A percentile compares a stretch with the other conserved stretches of the same genome.
Conservation (phyloP, 2,113 vertebrate species). For the Micronycteris hirsuta region DNA sequence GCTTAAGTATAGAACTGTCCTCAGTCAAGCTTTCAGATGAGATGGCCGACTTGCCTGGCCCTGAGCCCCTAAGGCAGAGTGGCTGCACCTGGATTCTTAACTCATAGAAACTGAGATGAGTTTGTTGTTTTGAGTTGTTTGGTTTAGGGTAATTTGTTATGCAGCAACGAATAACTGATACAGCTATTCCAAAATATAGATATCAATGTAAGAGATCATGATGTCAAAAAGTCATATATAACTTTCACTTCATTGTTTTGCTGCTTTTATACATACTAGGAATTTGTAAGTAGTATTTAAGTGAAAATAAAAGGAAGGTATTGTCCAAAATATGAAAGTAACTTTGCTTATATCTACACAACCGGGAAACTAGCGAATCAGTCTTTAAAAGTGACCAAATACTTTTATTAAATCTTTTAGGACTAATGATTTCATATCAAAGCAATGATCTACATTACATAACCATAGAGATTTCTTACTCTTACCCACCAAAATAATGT, state of each 20-base stretch:
- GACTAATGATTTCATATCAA: conserved; percentile 13
- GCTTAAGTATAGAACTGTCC: neutral
- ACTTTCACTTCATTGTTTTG: neutral
- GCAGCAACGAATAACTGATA: neutral
- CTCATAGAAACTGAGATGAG: neutral
- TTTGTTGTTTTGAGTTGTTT: neutral
- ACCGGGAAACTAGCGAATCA: neutral
- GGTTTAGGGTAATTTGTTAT: neutral
- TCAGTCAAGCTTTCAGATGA: neutral
- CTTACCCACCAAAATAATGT: neutral
- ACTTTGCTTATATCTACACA: neutral
- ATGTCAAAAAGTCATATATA: neutral
- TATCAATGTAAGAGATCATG: neutral
- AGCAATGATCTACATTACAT: neutral
- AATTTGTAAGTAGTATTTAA: neutral
- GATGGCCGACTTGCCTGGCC: neutral
- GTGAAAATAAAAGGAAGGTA: conserved; percentile 37
- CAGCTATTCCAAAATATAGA: neutral
- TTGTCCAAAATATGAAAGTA: neutral
- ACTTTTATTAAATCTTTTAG: conserved; percentile 20
- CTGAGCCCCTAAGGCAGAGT: neutral
- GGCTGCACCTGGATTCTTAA: neutral
- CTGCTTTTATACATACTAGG: conserved; percentile 2
- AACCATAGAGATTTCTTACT: conserved; percentile 2
- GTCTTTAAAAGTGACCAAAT: conserved; percentile 18